A percentile compares a stretch with the other conserved stretches of the same genome.
phyloP scores from a whole-genome alignment of 2,888 invertebrate species.

The Macropis europaea region DNA sequence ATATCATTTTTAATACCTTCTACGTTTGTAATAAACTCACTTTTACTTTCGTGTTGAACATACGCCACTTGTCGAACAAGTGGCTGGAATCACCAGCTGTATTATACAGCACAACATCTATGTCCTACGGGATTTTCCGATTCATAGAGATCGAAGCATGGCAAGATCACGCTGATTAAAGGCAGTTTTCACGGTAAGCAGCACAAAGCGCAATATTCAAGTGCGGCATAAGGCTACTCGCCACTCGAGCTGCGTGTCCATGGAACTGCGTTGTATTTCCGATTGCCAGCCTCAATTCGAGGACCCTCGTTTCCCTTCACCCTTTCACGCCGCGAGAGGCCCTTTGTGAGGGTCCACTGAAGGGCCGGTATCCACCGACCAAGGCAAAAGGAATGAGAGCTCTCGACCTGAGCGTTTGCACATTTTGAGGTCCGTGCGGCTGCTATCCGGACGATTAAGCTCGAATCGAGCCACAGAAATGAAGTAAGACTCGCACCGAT shows the following conservation, averaged over 20 bases:
- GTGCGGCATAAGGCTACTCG: conserved; percentile 42
- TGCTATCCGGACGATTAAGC: conserved; percentile 66
- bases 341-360: conserved; percentile 43
- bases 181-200: conserved; percentile 19
- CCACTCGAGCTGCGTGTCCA: conserved; percentile 22
- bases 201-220: conserved; percentile 35
- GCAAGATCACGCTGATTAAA: conserved; percentile 5
- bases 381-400: conserved; percentile 48
- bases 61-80: no score
- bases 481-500: conserved; percentile 60
- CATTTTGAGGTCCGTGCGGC: conserved; percentile 51
- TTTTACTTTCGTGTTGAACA: no score
- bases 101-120: no score
- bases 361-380: conserved; percentile 29
- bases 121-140: no score
- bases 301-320: conserved; percentile 40
- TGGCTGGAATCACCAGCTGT: no score
- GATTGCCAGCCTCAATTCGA: conserved; percentile 49
- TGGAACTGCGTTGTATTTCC: conserved; percentile 36
- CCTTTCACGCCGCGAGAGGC: conserved; percentile 34
- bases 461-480: conserved; percentile 64
- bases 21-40: no score
- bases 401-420: conserved; percentile 58
- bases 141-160: neutral
- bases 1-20: no score